Percentiles rank a stretch among this genome's conserved stretches.
Evolutionary conservation across 2,113 vertebrate species (phyloP).

Genomic region (Kryptolebias marmoratus): DNA sequence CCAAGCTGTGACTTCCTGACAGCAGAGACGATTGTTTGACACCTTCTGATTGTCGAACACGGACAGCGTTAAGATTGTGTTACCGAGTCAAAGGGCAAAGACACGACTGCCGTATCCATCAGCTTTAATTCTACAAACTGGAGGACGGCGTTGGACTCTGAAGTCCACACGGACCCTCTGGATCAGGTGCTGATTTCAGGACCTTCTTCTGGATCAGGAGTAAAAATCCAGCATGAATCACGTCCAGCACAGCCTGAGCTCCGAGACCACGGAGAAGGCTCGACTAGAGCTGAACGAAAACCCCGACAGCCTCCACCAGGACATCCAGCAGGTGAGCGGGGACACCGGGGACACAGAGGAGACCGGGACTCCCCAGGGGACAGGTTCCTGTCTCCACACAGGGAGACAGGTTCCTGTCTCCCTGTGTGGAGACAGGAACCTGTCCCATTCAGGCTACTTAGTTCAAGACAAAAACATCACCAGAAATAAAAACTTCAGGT

Average conservation of each 20-base stretch:
- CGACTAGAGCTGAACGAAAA: slow-evolving; percentile 96
- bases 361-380: too few species aligned
- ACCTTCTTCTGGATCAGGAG: not conserved
- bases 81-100: not conserved
- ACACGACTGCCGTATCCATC: not conserved
- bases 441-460: too few species aligned
- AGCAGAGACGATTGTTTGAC: slow-evolving; percentile 35
- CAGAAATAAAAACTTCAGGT: too few species aligned
- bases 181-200: not conserved
- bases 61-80: slow-evolving; percentile 43
- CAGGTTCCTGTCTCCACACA: too few species aligned
- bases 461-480: too few species aligned
- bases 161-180: not conserved
- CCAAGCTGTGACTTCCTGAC: not conserved
- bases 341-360: not conserved
- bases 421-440: too few species aligned
- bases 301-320: slow-evolving; percentile 95
- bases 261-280: slow-evolving; percentile 96
- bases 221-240: slow-evolving; percentile 85
- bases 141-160: not conserved
- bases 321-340: slow-evolving; percentile 92
- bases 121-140: not conserved
- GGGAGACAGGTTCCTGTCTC: too few species aligned
- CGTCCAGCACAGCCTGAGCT: slow-evolving; percentile 92
- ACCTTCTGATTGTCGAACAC: slow-evolving; percentile 23